Base-by-base conservation (phyloP, 1,140 invertebrate genomes). In the Anadara kagoshimensis region DNA sequence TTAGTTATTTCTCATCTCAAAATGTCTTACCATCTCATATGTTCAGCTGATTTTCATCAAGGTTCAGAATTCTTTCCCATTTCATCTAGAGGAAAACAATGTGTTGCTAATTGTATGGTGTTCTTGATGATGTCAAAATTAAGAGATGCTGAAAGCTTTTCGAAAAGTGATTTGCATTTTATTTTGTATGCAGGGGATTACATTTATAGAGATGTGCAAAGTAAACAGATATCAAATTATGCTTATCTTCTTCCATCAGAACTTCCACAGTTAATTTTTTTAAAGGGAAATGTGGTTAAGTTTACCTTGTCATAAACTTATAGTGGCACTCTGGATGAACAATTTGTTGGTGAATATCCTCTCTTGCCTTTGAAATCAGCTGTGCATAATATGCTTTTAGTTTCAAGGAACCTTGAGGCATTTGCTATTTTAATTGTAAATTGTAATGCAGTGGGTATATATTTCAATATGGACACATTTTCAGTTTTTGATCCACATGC, bases 401-500 rank as follows among this genome's bases (percentile, higher is more conserved):
- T 12, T 62, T 44, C 59, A 22, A 24, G 18, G 12, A 62, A 22
- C 47, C 5, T 12, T 10, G n/a, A 41, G n/a, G 12, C 14, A 10
- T 5, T 14, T 5, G 11, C 11, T 11, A 62, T 62, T 62, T 10
- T 62, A 12, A 62, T 45, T 29, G 44, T 62, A 14, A 45, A 44
- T 62, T 41, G 24, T 44, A 10, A 10, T 62, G 41, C 43, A 29
- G 47, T 62, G 10, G 7, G 12, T 18, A 10, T 62, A 18, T 10
- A n/a, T 11, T 45, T 45, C 16, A 18, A 1, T 22, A 12, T 45
- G 12, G 18, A 62, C 24, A 20, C 10, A 5, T 62, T 45, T 45
- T 29, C 24, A 5, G 41, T 45, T 22, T 62, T 62, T 62, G 59
- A 62, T 22, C 43, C 59, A 8, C 59, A 62, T 45, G 47, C 41